phyloP scores from a whole-genome alignment of 2,888 invertebrate species.

The Acanthosepion esculentum region DNA sequence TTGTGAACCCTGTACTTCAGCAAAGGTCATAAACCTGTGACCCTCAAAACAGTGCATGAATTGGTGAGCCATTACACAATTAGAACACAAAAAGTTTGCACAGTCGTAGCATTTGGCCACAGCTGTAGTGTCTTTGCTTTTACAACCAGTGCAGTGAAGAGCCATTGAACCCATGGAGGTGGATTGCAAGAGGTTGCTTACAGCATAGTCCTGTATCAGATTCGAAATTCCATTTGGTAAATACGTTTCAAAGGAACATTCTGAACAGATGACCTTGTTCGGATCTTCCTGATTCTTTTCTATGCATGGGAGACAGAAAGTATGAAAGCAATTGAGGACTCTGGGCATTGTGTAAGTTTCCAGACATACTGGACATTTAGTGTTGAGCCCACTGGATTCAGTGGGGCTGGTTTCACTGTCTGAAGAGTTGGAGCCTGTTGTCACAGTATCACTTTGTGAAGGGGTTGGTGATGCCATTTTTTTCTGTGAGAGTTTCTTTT shows the following conservation, averaged over 20 bases:
- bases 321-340: constrained; percentile 79
- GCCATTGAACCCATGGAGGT: constrained; percentile 76
- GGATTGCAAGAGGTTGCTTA: constrained; percentile 76
- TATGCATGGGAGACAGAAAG: constrained; percentile 88
- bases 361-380: constrained; percentile 83
- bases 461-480: constrained; percentile 72
- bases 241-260: constrained; percentile 77
- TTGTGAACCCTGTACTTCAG: constrained; percentile 78
- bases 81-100: constrained; percentile 94
- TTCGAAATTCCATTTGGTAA: constrained; percentile 79
- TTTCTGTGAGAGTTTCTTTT: not conserved
- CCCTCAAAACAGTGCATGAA: constrained; percentile 99
- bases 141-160: constrained; percentile 91
- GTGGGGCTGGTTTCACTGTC: constrained; percentile 66
- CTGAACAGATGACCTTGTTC: constrained; percentile 84
- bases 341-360: constrained; percentile 79
- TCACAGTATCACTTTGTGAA: constrained; percentile 70
- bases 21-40: constrained; percentile 85
- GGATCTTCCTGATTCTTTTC: constrained; percentile 79
- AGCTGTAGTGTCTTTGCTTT: constrained; percentile 93
- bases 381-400: constrained; percentile 62
- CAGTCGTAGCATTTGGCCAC: constrained; percentile 97
- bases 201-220: constrained; percentile 81
- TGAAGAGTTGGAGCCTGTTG: constrained; percentile 70
- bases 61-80: constrained; percentile 98